phyloP scores from a whole-genome alignment of 2,113 vertebrate genomes.

The Bubo scandiacus region DNA sequence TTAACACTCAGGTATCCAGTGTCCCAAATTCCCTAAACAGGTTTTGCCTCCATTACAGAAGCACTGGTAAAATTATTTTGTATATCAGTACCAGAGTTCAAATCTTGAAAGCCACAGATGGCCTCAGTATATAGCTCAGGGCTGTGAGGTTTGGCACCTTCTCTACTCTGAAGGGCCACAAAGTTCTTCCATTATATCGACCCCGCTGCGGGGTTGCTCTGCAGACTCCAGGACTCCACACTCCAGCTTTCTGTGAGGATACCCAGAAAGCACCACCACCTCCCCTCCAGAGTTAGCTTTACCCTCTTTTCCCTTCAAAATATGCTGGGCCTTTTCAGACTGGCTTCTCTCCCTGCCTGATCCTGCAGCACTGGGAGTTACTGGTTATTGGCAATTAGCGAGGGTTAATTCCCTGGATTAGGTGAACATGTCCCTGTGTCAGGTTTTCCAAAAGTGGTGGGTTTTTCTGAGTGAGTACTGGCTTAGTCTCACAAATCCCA shows the following conservation, averaged over 20 bases:
- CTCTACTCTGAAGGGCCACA: neutral
- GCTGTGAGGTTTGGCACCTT: neutral
- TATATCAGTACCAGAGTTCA: accelerated
- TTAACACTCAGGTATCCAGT: neutral
- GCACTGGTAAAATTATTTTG: neutral
- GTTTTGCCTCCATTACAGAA: neutral
- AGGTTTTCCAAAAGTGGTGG: neutral
- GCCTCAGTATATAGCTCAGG: neutral
- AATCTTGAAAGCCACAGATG: neutral
- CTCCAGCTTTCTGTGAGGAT: neutral
- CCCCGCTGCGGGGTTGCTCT: neutral
- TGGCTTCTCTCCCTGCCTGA: neutral
- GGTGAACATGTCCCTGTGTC: accelerated
- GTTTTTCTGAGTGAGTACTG: neutral
- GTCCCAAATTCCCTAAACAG: neutral
- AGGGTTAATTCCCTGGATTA: neutral
- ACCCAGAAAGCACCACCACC: neutral
- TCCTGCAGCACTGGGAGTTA: neutral
- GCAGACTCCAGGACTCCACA: neutral
- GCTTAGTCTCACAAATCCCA: neutral
- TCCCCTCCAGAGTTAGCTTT: neutral
- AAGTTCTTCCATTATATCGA: neutral
- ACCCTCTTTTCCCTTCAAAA: neutral
- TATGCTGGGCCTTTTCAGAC: neutral
- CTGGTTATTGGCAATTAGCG: neutral